Base-by-base conservation (phyloP, 2,888 invertebrate species). In the Philopedon plagiatum region DNA sequence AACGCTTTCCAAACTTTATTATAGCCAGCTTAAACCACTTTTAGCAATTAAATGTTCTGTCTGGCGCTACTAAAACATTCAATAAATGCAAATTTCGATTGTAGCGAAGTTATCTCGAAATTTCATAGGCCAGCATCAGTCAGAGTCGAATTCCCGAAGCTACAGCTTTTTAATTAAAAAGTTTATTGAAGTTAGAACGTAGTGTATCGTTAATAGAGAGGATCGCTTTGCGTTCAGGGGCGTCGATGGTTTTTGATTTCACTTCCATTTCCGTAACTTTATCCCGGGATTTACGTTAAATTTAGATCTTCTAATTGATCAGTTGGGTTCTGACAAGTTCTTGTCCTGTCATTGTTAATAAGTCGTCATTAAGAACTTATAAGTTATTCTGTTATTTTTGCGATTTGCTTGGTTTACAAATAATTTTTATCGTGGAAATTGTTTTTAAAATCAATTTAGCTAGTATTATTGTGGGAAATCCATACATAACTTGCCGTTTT, bases 61-160 rank as follows among this genome's bases (percentile, higher is more conserved):
- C 73, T 60, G 63, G 32, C 62, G 19, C 11, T 41, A 68, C 57
- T 67, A 72, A 72, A 68, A 68, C 73, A 68, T 64, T 68, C 73
- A 68, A 73, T 73, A 73, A 73, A 73, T 68, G 64, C 63, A 73
- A 68, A 73, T 73, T 63, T 60, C 63, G 64, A 68, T 73, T 73
- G 68, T 64, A 51, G 63, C 73, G 34, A 64, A 68, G 51, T 62
- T 62, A 54, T 68, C 68, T 73, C 49, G 73, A 51, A 64, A 73
- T 73, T 73, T 68, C 58, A 73, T 72, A 71, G 71, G 51, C 32
- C 66, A 61, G 32, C 54, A 61, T 68, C 61, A 68, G 61, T 61
- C 60, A 54, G 68, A 18, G 23, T 58, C 39, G 64, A 64, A 41
- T 56, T 41, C 56, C 64, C 41, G 64, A 64, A 56, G 46, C 66